Evolutionary conservation across 2,113 vertebrate species (phyloP).

Genomic region (Isurus oxyrinchus): DNA sequence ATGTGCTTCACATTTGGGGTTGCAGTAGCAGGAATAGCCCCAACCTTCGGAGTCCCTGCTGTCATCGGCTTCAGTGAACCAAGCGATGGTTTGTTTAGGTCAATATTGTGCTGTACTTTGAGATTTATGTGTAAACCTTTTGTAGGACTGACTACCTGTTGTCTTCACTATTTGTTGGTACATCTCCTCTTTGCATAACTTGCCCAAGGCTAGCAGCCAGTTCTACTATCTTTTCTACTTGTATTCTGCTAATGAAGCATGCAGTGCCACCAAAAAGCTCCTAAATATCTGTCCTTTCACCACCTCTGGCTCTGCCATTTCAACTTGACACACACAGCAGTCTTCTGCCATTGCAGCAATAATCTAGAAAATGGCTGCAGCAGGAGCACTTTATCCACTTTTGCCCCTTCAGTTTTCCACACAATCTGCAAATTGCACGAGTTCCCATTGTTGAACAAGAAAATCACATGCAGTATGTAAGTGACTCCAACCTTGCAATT

Average conservation of each 20-base stretch:
- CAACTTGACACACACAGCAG: neutral
- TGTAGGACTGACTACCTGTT: neutral
- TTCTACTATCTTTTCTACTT: neutral
- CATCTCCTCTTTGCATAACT: neutral
- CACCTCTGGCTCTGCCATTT: neutral
- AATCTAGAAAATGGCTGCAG: neutral
- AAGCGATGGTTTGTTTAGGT: neutral
- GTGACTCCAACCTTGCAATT: neutral
- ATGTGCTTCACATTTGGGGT: too few species aligned
- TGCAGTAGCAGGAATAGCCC: too few species aligned
- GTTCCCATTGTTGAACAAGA: neutral
- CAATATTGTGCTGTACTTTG: neutral
- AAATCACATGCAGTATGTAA: neutral
- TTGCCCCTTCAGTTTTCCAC: neutral
- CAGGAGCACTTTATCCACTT: neutral
- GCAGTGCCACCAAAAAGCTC: neutral
- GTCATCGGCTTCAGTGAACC: neutral
- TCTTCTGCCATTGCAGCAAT: neutral
- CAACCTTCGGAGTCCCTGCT: too few species aligned
- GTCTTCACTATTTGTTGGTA: neutral
- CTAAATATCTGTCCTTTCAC: neutral
- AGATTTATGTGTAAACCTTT: neutral
- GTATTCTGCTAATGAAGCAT: neutral
- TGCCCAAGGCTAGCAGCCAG: neutral
- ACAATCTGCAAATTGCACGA: neutral